These are phyloP conservation scores for Perizoma affinitatum DNA, from an alignment of 2,888 invertebrate species.

Conservation along the genomic window DNA sequence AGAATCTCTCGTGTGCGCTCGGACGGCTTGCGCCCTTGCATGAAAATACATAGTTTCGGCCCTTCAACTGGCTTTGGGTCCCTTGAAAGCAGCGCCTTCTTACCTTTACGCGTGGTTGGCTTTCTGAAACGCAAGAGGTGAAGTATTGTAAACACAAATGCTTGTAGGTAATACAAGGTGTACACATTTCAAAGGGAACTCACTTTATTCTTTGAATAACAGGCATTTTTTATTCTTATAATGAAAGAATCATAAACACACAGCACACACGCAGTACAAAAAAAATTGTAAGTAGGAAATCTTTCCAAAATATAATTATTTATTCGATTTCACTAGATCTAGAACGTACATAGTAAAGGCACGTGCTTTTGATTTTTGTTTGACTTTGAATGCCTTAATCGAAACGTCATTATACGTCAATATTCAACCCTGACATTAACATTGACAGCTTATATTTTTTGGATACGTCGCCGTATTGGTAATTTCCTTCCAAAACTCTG, in stretches of 20 bases:
- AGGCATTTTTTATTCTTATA: constrained; percentile 58
- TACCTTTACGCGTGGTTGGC: constrained; percentile 94
- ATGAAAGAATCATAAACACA: neutral
- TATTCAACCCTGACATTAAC: too few relatives aligned
- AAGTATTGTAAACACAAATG: neutral
- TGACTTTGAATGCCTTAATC: too few relatives aligned
- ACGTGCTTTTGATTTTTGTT: too few relatives aligned
- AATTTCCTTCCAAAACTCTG: too few relatives aligned
- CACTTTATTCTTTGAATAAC: constrained; percentile 76
- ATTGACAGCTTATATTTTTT: too few relatives aligned
- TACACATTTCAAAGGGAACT: constrained; percentile 23
- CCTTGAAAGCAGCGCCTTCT: constrained; percentile 90
- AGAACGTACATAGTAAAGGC: too few relatives aligned
- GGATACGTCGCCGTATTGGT: too few relatives aligned
- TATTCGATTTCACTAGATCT: too few relatives aligned
- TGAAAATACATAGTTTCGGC: constrained; percentile 91
- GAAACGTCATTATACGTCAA: too few relatives aligned
- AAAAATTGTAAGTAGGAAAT: too few relatives aligned
- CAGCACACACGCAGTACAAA: too few relatives aligned
- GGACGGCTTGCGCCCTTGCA: constrained; percentile 93
- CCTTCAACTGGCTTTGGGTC: constrained; percentile 96
- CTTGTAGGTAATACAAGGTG: neutral
- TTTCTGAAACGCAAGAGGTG: constrained; percentile 85
- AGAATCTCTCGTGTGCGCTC: constrained; percentile 88
- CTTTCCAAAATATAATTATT: too few relatives aligned